Conservation (phyloP, 2,113 vertebrate species). For the Dryoscopus gambensis region DNA sequence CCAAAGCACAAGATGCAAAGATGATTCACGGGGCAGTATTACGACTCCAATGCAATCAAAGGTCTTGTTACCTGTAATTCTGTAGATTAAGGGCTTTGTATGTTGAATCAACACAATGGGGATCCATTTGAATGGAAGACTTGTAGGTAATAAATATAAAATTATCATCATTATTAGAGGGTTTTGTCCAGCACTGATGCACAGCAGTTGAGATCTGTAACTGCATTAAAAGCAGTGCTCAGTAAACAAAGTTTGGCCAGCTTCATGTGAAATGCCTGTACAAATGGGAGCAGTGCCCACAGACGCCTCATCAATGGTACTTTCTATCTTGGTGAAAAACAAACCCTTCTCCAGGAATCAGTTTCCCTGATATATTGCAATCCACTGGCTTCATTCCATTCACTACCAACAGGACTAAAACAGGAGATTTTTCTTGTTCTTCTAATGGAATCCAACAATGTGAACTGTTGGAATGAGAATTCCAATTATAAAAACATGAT, state of each 20-base stretch:
- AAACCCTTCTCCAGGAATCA: not conserved
- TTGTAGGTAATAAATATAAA: not conserved
- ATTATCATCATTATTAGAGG: not conserved
- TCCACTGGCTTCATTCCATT: not conserved
- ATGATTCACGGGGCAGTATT: not conserved
- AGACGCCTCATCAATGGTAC: not conserved
- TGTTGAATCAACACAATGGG: not conserved
- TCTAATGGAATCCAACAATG: not conserved
- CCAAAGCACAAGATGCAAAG: not conserved
- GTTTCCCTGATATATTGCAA: not conserved
- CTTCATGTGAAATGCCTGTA: not conserved
- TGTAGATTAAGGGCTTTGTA: rapidly evolving
- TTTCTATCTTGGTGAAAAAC: not conserved
- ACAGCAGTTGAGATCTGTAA: not conserved
- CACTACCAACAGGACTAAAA: not conserved
- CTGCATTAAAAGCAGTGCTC: not conserved
- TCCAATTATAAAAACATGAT: not conserved
- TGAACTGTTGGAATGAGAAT: not conserved
- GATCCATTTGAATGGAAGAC: not conserved
- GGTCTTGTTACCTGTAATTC: not conserved
- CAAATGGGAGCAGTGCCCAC: not conserved
- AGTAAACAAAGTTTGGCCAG: not conserved
- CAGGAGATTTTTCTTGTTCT: not conserved
- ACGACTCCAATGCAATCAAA: not conserved
- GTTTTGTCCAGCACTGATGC: not conserved